Percentiles rank a stretch among this genome's conserved stretches.
Evolutionary conservation across 2,888 invertebrate genomes (phyloP).

Genomic region (Epirrhoe alternata): DNA sequence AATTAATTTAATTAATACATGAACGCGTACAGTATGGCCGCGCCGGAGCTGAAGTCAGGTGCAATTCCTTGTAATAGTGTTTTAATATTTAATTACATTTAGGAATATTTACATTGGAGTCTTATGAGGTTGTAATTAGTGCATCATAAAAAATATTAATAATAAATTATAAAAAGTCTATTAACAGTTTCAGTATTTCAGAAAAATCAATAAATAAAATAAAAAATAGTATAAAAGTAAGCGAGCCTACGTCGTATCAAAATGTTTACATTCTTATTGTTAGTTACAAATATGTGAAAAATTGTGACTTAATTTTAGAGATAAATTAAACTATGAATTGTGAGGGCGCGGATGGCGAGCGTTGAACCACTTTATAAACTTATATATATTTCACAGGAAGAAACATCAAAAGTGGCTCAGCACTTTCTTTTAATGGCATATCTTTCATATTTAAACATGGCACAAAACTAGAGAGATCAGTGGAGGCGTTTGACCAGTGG

Average conservation of each 20-base stretch:
- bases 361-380: background rate
- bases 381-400: background rate
- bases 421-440: background rate
- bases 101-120: conserved; percentile 31
- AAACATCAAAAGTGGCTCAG: background rate
- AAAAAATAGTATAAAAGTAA: conserved; percentile 5
- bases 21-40: conserved; percentile 26
- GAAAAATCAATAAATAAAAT: conserved; percentile 6
- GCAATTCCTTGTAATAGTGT: conserved; percentile 40
- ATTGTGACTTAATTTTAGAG: conserved; percentile 40
- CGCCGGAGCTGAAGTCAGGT: conserved; percentile 12
- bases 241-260: conserved; percentile 49
- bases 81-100: conserved; percentile 23
- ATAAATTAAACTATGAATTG: background rate
- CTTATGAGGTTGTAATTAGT: conserved; percentile 28
- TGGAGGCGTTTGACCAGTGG: too few species aligned
- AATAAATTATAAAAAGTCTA: background rate
- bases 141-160: conserved; percentile 4
- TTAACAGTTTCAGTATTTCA: conserved; percentile 7
- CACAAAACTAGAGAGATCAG: too few species aligned
- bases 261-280: conserved; percentile 50
- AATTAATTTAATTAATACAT: conserved; percentile 15
- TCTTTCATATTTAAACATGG: too few species aligned
- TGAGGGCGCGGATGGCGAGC: background rate
- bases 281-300: conserved; percentile 41